Evolutionary conservation across 2,888 invertebrate species (phyloP).

Genomic region (Pogonocherus hispidulus): DNA sequence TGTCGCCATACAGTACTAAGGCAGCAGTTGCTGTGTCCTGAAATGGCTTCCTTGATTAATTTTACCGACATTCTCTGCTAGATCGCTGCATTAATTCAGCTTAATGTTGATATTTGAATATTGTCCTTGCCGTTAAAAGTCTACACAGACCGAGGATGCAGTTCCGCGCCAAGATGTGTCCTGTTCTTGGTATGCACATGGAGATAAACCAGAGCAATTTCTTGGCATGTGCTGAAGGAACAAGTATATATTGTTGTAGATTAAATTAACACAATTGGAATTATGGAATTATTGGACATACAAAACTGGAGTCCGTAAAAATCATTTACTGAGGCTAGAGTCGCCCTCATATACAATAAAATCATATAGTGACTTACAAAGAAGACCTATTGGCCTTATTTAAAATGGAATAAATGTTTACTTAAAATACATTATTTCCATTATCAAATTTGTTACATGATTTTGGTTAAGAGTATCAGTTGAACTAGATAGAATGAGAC

Average conservation of each 20-base stretch:
- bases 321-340: no score
- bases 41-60: slow-evolving; percentile 59
- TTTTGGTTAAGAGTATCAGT: no score
- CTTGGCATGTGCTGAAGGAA: not conserved
- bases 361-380: no score
- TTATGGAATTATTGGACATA: no score
- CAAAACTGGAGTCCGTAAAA: no score
- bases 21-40: slow-evolving; percentile 54
- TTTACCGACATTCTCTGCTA: slow-evolving; percentile 47
- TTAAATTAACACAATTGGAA: not conserved
- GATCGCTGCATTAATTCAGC: slow-evolving; percentile 42
- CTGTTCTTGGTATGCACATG: not conserved
- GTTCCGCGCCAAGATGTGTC: slow-evolving; percentile 9
- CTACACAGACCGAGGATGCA: slow-evolving; percentile 5
- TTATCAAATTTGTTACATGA: no score
- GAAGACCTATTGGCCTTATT: no score
- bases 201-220: not conserved
- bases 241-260: not conserved
- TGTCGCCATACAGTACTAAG: slow-evolving; percentile 57
- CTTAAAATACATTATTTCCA: no score
- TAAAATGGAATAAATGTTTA: no score
- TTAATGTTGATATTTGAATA: slow-evolving; percentile 33
- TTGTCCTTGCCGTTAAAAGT: not conserved
- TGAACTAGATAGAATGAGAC: no score
- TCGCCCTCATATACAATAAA: no score